Evolutionary conservation across 2,113 vertebrate species (phyloP).

Genomic region (Hippocampus barbouri): DNA sequence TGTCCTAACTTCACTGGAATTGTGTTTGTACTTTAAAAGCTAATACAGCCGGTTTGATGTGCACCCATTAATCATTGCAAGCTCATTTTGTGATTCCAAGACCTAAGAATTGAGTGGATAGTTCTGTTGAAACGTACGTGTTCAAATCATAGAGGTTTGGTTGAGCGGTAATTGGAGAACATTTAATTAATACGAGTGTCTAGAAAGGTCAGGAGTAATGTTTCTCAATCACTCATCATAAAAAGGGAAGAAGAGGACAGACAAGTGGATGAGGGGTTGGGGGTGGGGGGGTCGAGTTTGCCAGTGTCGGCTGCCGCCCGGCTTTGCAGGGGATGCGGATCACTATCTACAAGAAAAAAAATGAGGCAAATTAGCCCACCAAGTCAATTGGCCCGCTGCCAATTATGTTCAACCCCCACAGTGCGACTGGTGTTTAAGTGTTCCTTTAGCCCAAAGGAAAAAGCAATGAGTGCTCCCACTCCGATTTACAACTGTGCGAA

Average conservation of each 20-base stretch:
- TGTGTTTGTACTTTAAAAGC: too few species aligned
- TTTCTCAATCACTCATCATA: neutral
- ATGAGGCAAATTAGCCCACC: constrained; percentile 38
- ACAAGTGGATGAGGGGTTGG: neutral
- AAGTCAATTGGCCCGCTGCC: constrained; percentile 36
- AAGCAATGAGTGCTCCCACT: constrained; percentile 30
- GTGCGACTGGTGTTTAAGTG: constrained; percentile 40
- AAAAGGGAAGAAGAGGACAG: neutral
- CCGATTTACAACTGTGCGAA: constrained; percentile 37
- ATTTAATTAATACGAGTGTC: neutral
- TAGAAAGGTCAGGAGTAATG: neutral
- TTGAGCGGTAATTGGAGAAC: neutral
- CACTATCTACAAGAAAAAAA: constrained; percentile 30
- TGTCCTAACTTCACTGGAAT: too few species aligned
- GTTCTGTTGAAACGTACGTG: neutral
- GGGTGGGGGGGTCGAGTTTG: neutral
- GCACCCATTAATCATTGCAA: neutral
- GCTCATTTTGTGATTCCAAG: neutral
- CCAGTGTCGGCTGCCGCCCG: constrained; percentile 14
- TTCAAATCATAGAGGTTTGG: neutral
- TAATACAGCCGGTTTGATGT: neutral
- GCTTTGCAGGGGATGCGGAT: constrained; percentile 11
- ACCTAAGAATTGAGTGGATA: neutral
- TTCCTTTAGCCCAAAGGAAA: constrained; percentile 51
- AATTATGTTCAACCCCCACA: constrained; percentile 37